These are phyloP conservation scores for Athalia rosae DNA, from an alignment of 2,888 invertebrate genomes.

Conservation along the genomic window DNA sequence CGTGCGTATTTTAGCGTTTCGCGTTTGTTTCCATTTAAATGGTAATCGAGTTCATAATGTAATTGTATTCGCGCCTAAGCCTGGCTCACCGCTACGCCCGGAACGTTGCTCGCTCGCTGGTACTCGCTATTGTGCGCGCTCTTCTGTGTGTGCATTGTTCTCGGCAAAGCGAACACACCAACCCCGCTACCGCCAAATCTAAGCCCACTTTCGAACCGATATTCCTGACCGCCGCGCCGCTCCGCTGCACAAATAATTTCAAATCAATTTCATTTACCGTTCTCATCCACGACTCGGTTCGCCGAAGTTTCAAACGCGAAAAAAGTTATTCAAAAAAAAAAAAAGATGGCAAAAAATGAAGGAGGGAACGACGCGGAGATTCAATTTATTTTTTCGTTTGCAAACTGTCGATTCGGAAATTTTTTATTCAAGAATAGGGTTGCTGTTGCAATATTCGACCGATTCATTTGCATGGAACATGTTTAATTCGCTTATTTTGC, in stretches of 20 bases:
- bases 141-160: constrained; percentile 65
- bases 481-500: background rate
- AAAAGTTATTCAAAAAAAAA: background rate
- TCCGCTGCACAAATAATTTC: background rate
- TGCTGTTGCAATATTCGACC: background rate
- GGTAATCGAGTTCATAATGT: constrained; percentile 74
- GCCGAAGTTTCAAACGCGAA: no score
- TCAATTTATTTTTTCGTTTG: no score
- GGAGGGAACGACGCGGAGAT: no score
- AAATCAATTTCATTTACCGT: constrained; percentile 23
- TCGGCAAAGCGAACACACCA: constrained; percentile 38
- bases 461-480: background rate
- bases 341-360: background rate
- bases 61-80: constrained; percentile 73
- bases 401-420: background rate
- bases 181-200: constrained; percentile 33
- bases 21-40: constrained; percentile 74
- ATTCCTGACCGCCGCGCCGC: constrained; percentile 19
- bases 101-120: constrained; percentile 24
- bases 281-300: background rate
- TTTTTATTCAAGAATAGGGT: background rate
- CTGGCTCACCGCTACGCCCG: constrained; percentile 66
- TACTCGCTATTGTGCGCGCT: constrained; percentile 62
- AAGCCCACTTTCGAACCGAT: constrained; percentile 43
- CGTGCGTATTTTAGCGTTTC: constrained; percentile 71